A percentile compares a stretch with the other conserved stretches of the same genome.
phyloP scores from a whole-genome alignment of 2,888 invertebrate species.

The Drosophila buzzatii region DNA sequence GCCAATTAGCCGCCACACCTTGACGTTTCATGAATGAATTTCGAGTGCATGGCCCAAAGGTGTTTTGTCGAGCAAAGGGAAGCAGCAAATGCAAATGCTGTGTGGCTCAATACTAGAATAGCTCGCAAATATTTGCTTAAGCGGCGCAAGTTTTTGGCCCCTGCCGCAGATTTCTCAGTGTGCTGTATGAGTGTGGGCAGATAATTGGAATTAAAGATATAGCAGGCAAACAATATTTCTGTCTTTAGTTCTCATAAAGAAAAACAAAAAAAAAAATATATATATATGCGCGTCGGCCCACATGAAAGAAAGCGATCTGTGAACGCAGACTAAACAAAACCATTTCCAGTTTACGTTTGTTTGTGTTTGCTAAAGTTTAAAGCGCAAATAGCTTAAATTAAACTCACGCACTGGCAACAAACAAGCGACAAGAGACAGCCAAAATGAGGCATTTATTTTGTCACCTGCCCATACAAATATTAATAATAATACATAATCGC shows the following conservation, averaged over 20 bases:
- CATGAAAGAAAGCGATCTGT: slow-evolving; percentile 73
- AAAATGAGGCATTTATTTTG: slow-evolving; percentile 76
- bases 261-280: not conserved
- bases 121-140: slow-evolving; percentile 43
- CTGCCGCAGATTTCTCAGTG: slow-evolving; percentile 21
- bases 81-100: slow-evolving; percentile 22
- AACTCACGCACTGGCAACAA: slow-evolving; percentile 61
- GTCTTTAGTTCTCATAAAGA: slow-evolving; percentile 34
- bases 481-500: slow-evolving; percentile 64
- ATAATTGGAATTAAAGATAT: slow-evolving; percentile 77
- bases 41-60: slow-evolving; percentile 41
- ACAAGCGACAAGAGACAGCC: slow-evolving; percentile 31
- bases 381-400: slow-evolving; percentile 70
- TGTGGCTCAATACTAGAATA: slow-evolving; percentile 23
- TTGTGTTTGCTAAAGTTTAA: slow-evolving; percentile 73
- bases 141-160: slow-evolving; percentile 29
- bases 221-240: slow-evolving; percentile 38
- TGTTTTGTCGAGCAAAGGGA: slow-evolving; percentile 19
- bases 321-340: slow-evolving; percentile 56
- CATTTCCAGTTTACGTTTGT: slow-evolving; percentile 33
- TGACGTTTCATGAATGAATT: slow-evolving; percentile 59
- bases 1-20: slow-evolving; percentile 40
- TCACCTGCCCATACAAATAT: slow-evolving; percentile 70
- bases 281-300: slow-evolving; percentile 39
- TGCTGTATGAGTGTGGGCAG: slow-evolving; percentile 24